Base-by-base conservation (phyloP, 1,140 invertebrate genomes). In the Notospermus geniculatus region DNA sequence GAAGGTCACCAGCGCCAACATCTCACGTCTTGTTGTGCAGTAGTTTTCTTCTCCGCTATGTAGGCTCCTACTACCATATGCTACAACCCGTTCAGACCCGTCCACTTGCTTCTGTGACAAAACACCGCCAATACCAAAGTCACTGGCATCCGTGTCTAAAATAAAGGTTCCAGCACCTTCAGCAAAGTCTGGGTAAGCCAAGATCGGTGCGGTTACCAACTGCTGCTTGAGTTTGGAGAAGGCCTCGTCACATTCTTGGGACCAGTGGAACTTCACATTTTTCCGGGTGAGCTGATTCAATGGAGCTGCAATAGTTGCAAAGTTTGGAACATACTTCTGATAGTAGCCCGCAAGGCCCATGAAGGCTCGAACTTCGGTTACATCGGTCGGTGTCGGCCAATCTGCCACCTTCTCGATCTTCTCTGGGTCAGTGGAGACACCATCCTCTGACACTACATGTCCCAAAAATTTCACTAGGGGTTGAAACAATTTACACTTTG, bases 331-430 rank as follows among this genome's bases (percentile, higher is more conserved):
- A 61, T 71, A 72, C 57, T 62, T 43, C 39, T 19, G 39, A 59
- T 69, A 70, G 56, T 62, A 70, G 0, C 41, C 39, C 13, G 57
- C 52, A 17, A 72, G 54, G 41, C 67, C 70, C 23, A 77, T 43
- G 56, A 78, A 77, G 19, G 62, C 22, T 62, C 64, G 27, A 7
- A 80, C 25, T 30, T 70, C 59, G 45, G 66, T 69, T 9, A 69
- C 53, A 30, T 61, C 67, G 13, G 5, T 66, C 25, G 76, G 76
- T 32, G 25, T 62, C 22, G 69, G 70, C 46, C 60, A 69, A 15
- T 67, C 32, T 45, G 52, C 54, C 29, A 78, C 60, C 19, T 65
- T 64, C 41, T 59, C 46, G 17, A 71, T 66, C 55, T 79, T 79
- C 0, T 64, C 63, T 22, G 59, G 62, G 63, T 75, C 58, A 7